A percentile compares a stretch with the other conserved stretches of the same genome.
phyloP scores from a whole-genome alignment of 2,113 vertebrate genomes.

The Prietella phreatophila region DNA sequence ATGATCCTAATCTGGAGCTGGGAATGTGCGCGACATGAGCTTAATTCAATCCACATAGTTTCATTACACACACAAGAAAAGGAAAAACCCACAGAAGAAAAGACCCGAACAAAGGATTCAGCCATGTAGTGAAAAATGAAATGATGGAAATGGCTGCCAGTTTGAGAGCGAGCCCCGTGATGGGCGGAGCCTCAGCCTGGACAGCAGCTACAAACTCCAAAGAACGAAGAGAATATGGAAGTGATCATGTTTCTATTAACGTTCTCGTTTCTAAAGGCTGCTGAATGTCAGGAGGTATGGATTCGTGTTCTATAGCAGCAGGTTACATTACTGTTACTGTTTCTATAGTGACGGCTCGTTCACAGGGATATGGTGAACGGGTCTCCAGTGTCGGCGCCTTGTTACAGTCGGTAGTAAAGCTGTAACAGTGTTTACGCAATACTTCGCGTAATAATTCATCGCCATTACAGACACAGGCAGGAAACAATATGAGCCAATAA shows the following conservation, averaged over 20 bases:
- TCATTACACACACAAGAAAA: background rate
- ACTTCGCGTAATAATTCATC: too few relatives aligned
- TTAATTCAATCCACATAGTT: slow-evolving; percentile 47
- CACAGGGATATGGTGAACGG: background rate
- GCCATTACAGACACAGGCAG: too few relatives aligned
- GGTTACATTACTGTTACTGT: background rate
- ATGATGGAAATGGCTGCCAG: slow-evolving; percentile 20
- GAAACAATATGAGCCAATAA: background rate
- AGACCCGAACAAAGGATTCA: slow-evolving; percentile 39
- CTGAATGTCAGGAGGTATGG: background rate
- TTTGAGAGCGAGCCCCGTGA: background rate
- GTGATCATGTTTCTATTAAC: background rate
- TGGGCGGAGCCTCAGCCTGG: background rate
- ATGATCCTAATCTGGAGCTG: background rate
- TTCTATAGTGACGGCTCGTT: background rate
- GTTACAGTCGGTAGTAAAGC: background rate
- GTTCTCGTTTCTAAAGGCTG: background rate
- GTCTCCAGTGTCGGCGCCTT: background rate
- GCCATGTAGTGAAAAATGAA: slow-evolving; percentile 22
- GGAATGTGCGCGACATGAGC: slow-evolving; percentile 33
- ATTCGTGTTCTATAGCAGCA: background rate
- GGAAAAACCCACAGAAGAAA: background rate
- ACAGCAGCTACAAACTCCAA: background rate
- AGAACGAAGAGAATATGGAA: background rate
- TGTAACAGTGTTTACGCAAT: background rate